These are phyloP conservation scores for Tinea trinotella DNA, from an alignment of 2,888 invertebrate genomes.

Conservation along the genomic window DNA sequence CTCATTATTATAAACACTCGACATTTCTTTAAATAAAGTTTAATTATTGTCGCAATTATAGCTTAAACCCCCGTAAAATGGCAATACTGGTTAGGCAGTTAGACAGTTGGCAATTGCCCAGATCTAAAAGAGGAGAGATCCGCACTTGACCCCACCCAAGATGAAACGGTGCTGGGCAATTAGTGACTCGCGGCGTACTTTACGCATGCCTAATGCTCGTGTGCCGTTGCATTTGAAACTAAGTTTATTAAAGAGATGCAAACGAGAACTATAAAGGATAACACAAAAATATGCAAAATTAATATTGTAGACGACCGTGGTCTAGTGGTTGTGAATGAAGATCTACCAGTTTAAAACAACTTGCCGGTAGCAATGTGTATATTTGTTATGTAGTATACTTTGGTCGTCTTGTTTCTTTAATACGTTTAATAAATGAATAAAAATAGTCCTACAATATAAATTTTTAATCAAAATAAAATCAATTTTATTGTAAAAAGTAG, in stretches of 20 bases:
- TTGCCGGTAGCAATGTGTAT: no score
- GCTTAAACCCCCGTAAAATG: not conserved
- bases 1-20: no score
- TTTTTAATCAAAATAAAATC: no score
- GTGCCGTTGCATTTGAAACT: not conserved
- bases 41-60: not conserved
- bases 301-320: no score
- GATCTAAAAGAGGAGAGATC: constrained; percentile 48
- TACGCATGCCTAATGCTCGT: not conserved
- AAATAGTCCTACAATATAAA: no score
- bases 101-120: constrained; percentile 50
- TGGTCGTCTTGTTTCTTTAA: no score
- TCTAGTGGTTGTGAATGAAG: no score
- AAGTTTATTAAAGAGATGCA: not conserved
- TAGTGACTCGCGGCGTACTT: constrained; percentile 3
- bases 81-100: constrained; percentile 33
- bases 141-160: constrained; percentile 59
- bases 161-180: constrained; percentile 22
- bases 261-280: not conserved
- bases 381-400: no score
- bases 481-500: no score
- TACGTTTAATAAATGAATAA: no score
- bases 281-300: not conserved
- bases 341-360: no score
- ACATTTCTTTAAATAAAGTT: not conserved